These are phyloP conservation scores for Ormyrus pomaceus DNA, from an alignment of 2,888 invertebrate species.

Conservation along the genomic window DNA sequence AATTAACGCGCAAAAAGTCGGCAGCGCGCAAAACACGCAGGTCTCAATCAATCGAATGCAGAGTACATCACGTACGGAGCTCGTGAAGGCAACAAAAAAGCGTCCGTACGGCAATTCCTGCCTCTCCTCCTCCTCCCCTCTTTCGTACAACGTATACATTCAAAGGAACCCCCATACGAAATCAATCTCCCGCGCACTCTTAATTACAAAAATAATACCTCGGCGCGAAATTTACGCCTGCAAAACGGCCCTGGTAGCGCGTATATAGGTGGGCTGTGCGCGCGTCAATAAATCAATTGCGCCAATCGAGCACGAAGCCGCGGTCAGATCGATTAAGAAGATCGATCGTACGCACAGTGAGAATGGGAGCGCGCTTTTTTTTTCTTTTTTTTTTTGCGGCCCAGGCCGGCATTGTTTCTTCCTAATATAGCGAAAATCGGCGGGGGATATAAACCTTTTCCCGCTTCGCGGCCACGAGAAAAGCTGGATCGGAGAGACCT, in stretches of 20 bases:
- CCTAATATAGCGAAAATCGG: slow-evolving; percentile 25
- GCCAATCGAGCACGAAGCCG: slow-evolving; percentile 48
- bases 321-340: slow-evolving; percentile 67
- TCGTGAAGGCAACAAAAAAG: too few species aligned
- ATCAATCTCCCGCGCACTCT: neutral
- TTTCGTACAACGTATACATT: neutral
- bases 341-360: slow-evolving; percentile 60
- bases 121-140: neutral
- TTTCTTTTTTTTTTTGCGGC: neutral
- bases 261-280: slow-evolving; percentile 41
- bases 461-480: neutral
- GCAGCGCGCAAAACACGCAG: too few species aligned
- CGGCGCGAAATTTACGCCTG: neutral
- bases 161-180: neutral
- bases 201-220: neutral
- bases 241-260: neutral
- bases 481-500: neutral
- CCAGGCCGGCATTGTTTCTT: neutral
- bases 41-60: too few species aligned
- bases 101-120: too few species aligned
- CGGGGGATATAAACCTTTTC: neutral
- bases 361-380: slow-evolving; percentile 28
- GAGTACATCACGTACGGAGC: too few species aligned
- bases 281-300: slow-evolving; percentile 67
- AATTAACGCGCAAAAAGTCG: too few species aligned